Conservation (phyloP, 2,888 invertebrate genomes). For the Eristalis pertinax region DNA sequence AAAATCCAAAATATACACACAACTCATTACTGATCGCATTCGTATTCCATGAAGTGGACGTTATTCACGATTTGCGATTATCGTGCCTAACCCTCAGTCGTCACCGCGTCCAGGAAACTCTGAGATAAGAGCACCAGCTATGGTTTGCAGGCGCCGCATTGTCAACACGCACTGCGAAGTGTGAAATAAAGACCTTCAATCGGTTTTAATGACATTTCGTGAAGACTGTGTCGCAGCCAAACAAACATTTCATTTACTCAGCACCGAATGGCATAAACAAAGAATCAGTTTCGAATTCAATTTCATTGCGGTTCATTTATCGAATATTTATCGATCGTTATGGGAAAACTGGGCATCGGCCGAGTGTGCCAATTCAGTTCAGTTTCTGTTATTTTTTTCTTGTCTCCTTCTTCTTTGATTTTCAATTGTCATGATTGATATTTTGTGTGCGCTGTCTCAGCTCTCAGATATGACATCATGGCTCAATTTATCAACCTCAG, state of each 20-base stretch:
- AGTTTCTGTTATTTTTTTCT: not conserved
- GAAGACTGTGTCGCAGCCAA: not conserved
- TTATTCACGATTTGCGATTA: not conserved
- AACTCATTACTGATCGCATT: not conserved
- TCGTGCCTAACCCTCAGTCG: not conserved
- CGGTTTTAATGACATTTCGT: not conserved
- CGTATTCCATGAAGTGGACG: not conserved
- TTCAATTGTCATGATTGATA: conserved; percentile 23
- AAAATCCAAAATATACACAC: not conserved
- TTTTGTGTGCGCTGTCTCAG: not conserved
- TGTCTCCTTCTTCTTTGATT: not conserved
- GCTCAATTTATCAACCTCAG: not conserved
- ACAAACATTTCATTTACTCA: conserved; percentile 3
- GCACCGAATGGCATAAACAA: not conserved
- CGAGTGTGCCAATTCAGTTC: conserved; percentile 6
- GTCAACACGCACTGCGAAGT: not conserved
- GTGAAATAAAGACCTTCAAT: not conserved
- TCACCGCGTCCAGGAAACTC: not conserved
- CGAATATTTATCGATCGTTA: not conserved
- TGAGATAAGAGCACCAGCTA: not conserved
- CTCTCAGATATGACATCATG: conserved; percentile 6
- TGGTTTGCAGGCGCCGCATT: not conserved
- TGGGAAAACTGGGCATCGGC: not conserved
- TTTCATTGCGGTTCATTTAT: not conserved
- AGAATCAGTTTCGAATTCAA: not conserved